A percentile compares a stretch with the other conserved stretches of the same genome.
Evolutionary conservation across 2,888 invertebrate genomes (phyloP).

Genomic region (Sarcophaga rosellei): DNA sequence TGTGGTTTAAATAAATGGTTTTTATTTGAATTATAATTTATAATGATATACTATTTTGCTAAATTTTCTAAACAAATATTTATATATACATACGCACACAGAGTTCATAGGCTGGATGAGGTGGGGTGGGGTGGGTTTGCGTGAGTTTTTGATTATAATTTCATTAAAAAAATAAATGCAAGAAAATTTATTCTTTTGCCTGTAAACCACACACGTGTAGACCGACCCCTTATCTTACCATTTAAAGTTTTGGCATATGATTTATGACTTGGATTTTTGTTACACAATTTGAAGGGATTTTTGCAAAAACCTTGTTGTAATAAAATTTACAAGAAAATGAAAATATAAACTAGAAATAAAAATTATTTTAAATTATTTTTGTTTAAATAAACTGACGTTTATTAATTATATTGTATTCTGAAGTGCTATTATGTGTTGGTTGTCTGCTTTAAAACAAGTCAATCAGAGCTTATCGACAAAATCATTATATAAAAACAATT

Average conservation of each 20-base stretch:
- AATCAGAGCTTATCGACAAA: neutral
- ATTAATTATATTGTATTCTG: neutral
- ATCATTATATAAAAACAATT: slow-evolving; percentile 31
- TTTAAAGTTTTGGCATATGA: slow-evolving; percentile 17
- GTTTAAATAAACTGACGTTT: neutral
- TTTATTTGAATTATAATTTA: slow-evolving; percentile 32
- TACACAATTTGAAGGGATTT: neutral
- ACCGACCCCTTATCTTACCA: slow-evolving; percentile 3
- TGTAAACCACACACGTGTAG: slow-evolving; percentile 37
- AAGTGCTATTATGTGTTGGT: neutral
- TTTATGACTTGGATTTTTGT: slow-evolving; percentile 28
- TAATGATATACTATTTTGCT: neutral
- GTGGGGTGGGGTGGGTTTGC: slow-evolving; percentile 36
- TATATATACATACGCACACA: neutral
- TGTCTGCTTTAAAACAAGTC: neutral
- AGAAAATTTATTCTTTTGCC: slow-evolving; percentile 12
- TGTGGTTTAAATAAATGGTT: neutral
- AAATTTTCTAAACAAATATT: neutral
- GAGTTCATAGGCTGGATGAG: neutral
- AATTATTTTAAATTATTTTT: neutral
- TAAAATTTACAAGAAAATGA: neutral
- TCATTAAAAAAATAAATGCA: neutral
- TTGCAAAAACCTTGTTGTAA: neutral
- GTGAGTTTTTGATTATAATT: neutral
- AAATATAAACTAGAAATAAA: neutral